Base-by-base conservation (phyloP, 2,113 vertebrate genomes). In the Baryphthengus martii region DNA sequence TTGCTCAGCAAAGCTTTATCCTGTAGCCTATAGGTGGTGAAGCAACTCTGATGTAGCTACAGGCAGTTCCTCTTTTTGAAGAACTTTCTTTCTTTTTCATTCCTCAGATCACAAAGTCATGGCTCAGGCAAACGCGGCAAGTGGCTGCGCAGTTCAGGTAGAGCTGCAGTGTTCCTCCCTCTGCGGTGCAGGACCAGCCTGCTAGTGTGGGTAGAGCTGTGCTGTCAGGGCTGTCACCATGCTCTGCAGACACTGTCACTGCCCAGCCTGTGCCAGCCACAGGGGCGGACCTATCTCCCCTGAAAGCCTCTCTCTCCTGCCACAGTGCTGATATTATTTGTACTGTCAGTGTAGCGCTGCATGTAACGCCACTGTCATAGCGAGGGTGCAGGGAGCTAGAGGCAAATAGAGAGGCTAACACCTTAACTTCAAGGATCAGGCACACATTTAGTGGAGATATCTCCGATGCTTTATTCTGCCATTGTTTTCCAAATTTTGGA, bases 181-280 rank as follows among this genome's bases (percentile, higher is more conserved):
- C 13, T 58, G 83, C 0, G 0, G 26, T 15, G 45, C 61, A 26
- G 66, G 6, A 3, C 50, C 40, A 11, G 55, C 31, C 62, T 0
- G 7, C n/a, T n/a, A 16, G 3, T 11, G 39, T 40, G 53, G 53
- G 82, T 40, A 50, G 63, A 31, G 44, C 19, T 1, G 12, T 45
- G 81, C 56, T 63, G 3, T 9, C 3, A 2, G 53, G 37, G 25
- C 42, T 50, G 59, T 73, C 7, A 2, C 10, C 12, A 1, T 2
- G 1, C 52, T 49, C 58, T 86, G 28, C 58, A 58, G 35, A 7
- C n/a, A 28, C 9, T 59, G n/a, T 5, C 47, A 28, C 31, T 76
- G 58, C 62, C 53, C 88, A 67, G 67, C n/a, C 55, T 59, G 49
- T 52, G 37, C 78, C 45, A 78, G 56, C 50, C 42, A 31, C 10